Evolutionary conservation across 2,797 vertebrate genomes (phyloP), one percentile per base, ranked within the genome.

Genomic region (Malurus splendens): DNA sequence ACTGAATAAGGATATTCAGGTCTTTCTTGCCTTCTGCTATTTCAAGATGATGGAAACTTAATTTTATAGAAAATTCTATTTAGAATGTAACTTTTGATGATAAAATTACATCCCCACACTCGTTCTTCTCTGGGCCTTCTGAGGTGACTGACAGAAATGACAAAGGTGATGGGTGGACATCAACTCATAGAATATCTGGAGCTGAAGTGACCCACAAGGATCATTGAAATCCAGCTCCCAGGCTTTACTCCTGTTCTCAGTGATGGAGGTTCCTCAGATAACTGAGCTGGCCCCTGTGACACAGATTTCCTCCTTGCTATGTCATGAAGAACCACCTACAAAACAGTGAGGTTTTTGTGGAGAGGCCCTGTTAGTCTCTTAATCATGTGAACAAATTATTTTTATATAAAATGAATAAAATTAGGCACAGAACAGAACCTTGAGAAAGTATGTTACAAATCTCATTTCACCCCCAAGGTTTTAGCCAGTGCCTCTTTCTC

Each of bases 21-120:
- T 83, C 62, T 78, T 87, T 81, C 81, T 90, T 92, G 65, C 62
- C 72, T 89, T 93, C 73, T 94, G 89, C 56, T 95, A 81, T 86
- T 87, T 94, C 74, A 72, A 83, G 76, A 59, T 50, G 62, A 78
- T 50, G n/a, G 82, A 85, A 67, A 77, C 8, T 81, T 47, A 81
- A 81, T 50, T 90, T 94, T 78, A 76, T 36, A 73, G 41, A 78
- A 72, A 82, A 82, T 68, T 68, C 24, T 72, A 81, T 86, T 61
- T 62, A 48, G 38, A 60, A 60, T 2, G 0, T 47, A 79, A 72
- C 39, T 90, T 91, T 28, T 66, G 55, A 54, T 78, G 59, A 33
- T 89, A 67, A 83, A 81, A 81, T 83, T 75, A 33, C 12, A 61
- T 65, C 15, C 17, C 9, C 32, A 6, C 19, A 36, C 38, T 70